Evolutionary conservation across 2,888 invertebrate species (phyloP), one percentile per base, ranked within the genome.

Genomic region (Lasioglossum morio): DNA sequence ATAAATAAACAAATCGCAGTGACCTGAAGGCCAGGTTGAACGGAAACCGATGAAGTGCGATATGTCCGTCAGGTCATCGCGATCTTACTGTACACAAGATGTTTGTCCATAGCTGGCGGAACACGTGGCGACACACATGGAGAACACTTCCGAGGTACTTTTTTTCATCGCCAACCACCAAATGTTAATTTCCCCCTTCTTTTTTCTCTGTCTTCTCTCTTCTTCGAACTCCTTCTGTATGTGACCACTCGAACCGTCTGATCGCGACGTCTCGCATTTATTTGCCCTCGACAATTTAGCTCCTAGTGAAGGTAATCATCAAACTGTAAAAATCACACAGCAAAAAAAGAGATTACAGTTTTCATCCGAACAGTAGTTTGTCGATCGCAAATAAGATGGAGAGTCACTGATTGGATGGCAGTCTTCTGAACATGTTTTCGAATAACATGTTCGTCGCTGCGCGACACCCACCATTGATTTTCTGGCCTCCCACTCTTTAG

Each of bases 51-150:
- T 70, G 76, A 83, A 75, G 85, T 82, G 85, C 74, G 79, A 81
- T 86, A 85, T 87, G 87, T 84, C 89, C 85, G 87, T 93, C 93
- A 91, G 93, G 91, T 93, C 93, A 90, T 90, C 84, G 90, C 90
- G 90, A 92, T 90, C 89, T 90, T 92, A 94, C 91, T 94, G 92
- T 92, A 93, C 90, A 93, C 93, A 89, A 94, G 91, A 93, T 93
- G 91, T 93, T 93, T 93, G 93, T 94, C 77, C 93, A 91, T 94
- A 93, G 93, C 93, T 93, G 93, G 94, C 94, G 93, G 94, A 93
- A 93, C 93, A 93, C 94, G 94, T 94, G 93, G 92, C 93, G 92
- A 93, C 89, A 94, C 93, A 93, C 92, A 93, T 93, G 94, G 93
- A 93, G 92, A 93, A 93, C 92, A 92, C 93, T 88, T 90, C 92